These are phyloP conservation scores for Parasteatoda lunata DNA, from an alignment of 2,888 invertebrate genomes.

Conservation along the genomic window DNA sequence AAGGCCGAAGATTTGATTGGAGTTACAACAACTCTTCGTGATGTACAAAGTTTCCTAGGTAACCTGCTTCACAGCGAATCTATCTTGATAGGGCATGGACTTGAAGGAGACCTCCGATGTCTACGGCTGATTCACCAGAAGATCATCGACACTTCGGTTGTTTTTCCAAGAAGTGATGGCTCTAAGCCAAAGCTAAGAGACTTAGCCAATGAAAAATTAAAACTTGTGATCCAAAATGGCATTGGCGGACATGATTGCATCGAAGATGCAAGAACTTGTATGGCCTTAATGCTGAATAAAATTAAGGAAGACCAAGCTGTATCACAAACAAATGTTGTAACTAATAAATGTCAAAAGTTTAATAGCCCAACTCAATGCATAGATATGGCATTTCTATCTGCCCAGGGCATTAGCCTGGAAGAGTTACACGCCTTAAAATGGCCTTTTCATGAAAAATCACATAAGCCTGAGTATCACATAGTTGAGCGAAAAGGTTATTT, in stretches of 20 bases:
- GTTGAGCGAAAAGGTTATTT: too few relatives aligned
- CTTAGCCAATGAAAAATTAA: neutral
- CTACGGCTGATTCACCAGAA: constrained; percentile 73
- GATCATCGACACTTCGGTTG: constrained; percentile 75
- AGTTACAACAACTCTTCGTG: constrained; percentile 72
- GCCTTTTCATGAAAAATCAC: too few relatives aligned
- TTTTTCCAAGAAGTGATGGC: constrained; percentile 74
- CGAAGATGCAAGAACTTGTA: constrained; percentile 73
- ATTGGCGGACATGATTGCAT: neutral
- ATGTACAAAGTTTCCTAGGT: constrained; percentile 71
- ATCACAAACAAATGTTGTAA: too few relatives aligned
- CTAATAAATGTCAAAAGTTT: too few relatives aligned
- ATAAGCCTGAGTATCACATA: too few relatives aligned
- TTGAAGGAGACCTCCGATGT: constrained; percentile 75
- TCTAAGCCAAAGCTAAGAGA: neutral
- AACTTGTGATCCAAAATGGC: neutral
- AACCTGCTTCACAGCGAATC: constrained; percentile 81
- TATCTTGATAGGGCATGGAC: constrained; percentile 76
- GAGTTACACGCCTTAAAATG: too few relatives aligned
- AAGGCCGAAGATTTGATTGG: constrained; percentile 73
- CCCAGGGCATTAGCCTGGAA: too few relatives aligned
- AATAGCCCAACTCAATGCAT: too few relatives aligned
- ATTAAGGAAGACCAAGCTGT: neutral
- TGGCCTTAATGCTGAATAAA: constrained; percentile 74
- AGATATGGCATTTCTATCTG: too few relatives aligned